Base-by-base conservation (phyloP, 2,113 vertebrate species). In the Micromys minutus region DNA sequence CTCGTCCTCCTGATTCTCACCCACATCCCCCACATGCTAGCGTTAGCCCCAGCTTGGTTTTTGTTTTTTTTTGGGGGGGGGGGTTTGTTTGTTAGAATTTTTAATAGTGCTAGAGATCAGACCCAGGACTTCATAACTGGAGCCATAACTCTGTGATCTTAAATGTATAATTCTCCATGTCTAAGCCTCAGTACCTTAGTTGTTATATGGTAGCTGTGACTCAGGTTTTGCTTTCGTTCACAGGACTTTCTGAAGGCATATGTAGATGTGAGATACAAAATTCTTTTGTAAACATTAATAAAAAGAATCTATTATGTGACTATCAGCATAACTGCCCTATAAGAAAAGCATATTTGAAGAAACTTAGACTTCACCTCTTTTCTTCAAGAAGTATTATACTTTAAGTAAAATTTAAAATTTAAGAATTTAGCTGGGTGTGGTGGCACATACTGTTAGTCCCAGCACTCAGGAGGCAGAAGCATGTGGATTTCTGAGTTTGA, bases 311-410 rank as follows among this genome's bases (percentile, higher is more conserved):
- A 39, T 92, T 96, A 84, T 96, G 76, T 1, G 0, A 42, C 57
- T 93, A 3, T 2, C 69, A 93, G 29, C 50, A 76, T 86, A 77
- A 77, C 55, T n/a, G 57, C 52, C 77, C 88, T 92, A 90, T 95
- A 95, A 57, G 84, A 93, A 88, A 71, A 77, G 36, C 57, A 67
- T 87, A 74, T 85, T 83, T 91, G 67, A 92, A 94, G 69, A 95
- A 84, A 93, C 76, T 92, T 93, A 95, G 85, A 91, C n/a, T 84
- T 88, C n/a, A 39, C n/a, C 93, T 91, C 69, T 42, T 61, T 83
- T 61, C 39, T 96, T 96, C 72, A 92, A 87, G 36, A 95, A 93
- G 24, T 76, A 80, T 39, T 89, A 87, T 71, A 3, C 93, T 72
- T 91, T 89, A 87, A 92, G 42, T 65, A 79, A 93, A 42, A 83